These are phyloP conservation scores for Meliscaeva auricollis DNA, from an alignment of 2,888 invertebrate genomes.

Conservation along the genomic window DNA sequence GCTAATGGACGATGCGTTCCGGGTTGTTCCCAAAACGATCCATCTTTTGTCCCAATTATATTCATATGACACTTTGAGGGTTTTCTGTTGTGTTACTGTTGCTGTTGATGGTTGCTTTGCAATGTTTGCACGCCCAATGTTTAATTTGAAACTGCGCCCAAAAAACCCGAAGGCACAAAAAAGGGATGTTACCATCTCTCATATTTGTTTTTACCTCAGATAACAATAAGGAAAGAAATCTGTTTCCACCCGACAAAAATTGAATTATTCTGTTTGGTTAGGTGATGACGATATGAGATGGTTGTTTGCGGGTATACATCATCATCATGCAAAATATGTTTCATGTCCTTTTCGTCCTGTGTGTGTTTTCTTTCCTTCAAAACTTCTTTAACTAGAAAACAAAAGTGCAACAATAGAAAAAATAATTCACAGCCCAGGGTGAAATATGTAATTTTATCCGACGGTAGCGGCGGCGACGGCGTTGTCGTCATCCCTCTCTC, in stretches of 20 bases:
- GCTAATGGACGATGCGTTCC: conserved; percentile 60
- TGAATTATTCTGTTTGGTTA: conserved; percentile 67
- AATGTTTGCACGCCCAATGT: conserved; percentile 55
- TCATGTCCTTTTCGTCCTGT: conserved; percentile 60
- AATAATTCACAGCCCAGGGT: conserved; percentile 16
- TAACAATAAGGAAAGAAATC: conserved; percentile 59
- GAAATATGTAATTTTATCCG: conserved; percentile 60
- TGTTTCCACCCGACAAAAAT: not conserved
- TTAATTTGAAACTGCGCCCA: conserved; percentile 51
- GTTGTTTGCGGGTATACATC: conserved; percentile 32
- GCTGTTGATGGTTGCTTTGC: conserved; percentile 10
- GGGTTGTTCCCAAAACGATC: conserved; percentile 58
- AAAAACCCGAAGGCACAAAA: conserved; percentile 15
- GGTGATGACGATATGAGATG: conserved; percentile 56
- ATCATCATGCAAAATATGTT: conserved; percentile 70
- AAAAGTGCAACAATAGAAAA: conserved; percentile 73
- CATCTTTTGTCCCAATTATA: conserved; percentile 74
- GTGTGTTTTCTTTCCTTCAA: conserved; percentile 12
- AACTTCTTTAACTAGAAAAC: conserved; percentile 51
- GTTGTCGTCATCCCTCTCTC: conserved; percentile 67
- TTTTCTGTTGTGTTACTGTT: conserved; percentile 61
- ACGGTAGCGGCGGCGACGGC: not conserved
- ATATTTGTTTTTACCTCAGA: conserved; percentile 73
- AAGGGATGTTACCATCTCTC: conserved; percentile 17
- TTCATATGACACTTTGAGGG: conserved; percentile 75